Percentiles rank a stretch among this genome's conserved stretches.
Conservation (phyloP, 2,113 vertebrate species). For the Bujurquina vittata region DNA sequence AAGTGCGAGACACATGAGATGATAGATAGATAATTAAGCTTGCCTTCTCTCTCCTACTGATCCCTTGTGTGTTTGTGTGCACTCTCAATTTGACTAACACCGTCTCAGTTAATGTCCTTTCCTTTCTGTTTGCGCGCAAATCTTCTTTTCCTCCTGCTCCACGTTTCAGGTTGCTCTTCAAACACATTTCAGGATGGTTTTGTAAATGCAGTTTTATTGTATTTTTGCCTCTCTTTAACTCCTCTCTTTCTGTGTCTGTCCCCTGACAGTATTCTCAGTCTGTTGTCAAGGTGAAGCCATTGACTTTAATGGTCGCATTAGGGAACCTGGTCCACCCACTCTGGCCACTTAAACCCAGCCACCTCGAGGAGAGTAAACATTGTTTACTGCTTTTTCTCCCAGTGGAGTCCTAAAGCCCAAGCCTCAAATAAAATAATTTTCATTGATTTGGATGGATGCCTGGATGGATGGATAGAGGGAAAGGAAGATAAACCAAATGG, state of each 20-base stretch:
- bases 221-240: slow-evolving; percentile 8
- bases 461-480: neutral
- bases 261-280: slow-evolving; percentile 11
- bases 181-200: neutral
- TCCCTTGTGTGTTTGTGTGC: slow-evolving; percentile 9
- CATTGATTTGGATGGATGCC: slow-evolving; percentile 19
- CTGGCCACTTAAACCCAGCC: slow-evolving; percentile 48
- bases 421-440: slow-evolving; percentile 25
- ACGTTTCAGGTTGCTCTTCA: neutral
- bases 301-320: slow-evolving; percentile 58
- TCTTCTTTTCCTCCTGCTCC: neutral
- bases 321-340: slow-evolving; percentile 35
- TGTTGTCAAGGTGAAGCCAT: slow-evolving; percentile 35
- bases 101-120: slow-evolving; percentile 11
- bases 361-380: slow-evolving; percentile 62
- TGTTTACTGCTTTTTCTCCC: slow-evolving; percentile 52
- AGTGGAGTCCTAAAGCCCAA: slow-evolving; percentile 8
- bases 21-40: slow-evolving; percentile 16
- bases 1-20: slow-evolving; percentile 9
- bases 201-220: slow-evolving; percentile 8
- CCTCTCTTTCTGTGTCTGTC: neutral
- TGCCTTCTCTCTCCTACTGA: neutral
- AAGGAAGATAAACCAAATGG: slow-evolving; percentile 12
- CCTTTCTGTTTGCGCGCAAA: neutral
- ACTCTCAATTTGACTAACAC: slow-evolving; percentile 5